Percentiles rank a stretch among this genome's conserved stretches.
Conservation (phyloP, 1,140 invertebrate species). For the Caerostris extrusa region DNA sequence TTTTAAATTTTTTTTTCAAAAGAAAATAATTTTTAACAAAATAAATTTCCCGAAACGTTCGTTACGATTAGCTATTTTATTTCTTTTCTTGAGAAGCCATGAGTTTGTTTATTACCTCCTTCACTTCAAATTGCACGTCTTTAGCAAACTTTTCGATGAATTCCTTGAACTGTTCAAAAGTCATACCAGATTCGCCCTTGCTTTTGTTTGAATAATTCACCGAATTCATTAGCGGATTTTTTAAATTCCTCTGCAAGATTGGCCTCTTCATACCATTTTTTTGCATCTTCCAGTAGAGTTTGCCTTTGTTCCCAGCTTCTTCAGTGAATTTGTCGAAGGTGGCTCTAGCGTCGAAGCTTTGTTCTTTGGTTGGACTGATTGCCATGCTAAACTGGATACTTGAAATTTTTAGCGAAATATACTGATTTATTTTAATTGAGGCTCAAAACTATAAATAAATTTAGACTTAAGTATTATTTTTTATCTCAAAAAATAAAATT, state of each 20-base stretch:
- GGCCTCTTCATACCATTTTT: constrained; percentile 4
- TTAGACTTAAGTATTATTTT: too few species aligned
- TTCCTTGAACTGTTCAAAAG: neutral
- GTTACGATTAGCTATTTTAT: neutral
- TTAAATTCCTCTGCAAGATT: neutral
- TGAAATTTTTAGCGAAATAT: too few species aligned
- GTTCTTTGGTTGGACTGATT: neutral
- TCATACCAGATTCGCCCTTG: neutral
- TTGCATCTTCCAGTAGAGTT: neutral
- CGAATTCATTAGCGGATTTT: neutral
- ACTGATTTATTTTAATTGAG: too few species aligned
- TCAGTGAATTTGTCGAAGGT: neutral
- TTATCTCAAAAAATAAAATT: too few species aligned
- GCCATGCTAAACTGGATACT: neutral
- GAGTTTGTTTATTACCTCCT: neutral
- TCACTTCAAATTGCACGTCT: neutral
- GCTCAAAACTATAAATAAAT: too few species aligned
- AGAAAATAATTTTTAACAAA: neutral
- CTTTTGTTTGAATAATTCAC: neutral
- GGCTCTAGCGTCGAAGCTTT: neutral
- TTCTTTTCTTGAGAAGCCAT: neutral
- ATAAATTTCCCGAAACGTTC: neutral
- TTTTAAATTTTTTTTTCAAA: neutral
- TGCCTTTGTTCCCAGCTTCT: neutral
- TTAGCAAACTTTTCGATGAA: neutral